These are phyloP conservation scores for Nymphalis c-album DNA, from an alignment of 2,888 invertebrate genomes.

Conservation along the genomic window DNA sequence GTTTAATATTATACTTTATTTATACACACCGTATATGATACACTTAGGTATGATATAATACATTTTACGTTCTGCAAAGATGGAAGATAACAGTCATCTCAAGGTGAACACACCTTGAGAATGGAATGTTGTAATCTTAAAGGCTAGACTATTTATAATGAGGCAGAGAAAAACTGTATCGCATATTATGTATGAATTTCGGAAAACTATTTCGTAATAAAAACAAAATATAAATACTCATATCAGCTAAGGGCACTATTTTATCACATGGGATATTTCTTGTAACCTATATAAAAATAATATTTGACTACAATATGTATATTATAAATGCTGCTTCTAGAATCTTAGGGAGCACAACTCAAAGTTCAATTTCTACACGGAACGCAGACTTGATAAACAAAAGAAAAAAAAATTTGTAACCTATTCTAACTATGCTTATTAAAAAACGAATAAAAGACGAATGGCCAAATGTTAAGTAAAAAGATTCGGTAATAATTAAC, in stretches of 20 bases:
- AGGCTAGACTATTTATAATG: conserved; percentile 26
- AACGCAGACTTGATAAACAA: too few relatives aligned
- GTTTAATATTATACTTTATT: background rate
- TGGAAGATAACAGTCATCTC: conserved; percentile 55
- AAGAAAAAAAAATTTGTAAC: too few relatives aligned
- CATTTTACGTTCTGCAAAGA: conserved; percentile 54
- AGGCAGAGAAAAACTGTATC: conserved; percentile 5
- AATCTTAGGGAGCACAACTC: too few relatives aligned
- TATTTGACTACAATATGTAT: too few relatives aligned
- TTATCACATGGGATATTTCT: too few relatives aligned
- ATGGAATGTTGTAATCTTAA: conserved; percentile 61
- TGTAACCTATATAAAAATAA: too few relatives aligned
- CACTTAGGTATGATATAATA: conserved; percentile 54
- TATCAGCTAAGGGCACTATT: background rate
- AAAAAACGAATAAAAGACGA: too few relatives aligned
- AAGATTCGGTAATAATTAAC: too few relatives aligned
- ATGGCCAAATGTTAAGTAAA: too few relatives aligned
- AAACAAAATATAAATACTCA: background rate
- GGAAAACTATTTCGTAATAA: background rate
- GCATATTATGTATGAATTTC: background rate
- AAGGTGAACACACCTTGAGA: conserved; percentile 66
- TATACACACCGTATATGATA: background rate
- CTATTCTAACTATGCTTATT: too few relatives aligned
- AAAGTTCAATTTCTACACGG: too few relatives aligned
- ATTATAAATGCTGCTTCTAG: too few relatives aligned